Evolutionary conservation across 2,113 vertebrate species (phyloP), one percentile per base, ranked within the genome.

Genomic region (Oncorhynchus kisutch): DNA sequence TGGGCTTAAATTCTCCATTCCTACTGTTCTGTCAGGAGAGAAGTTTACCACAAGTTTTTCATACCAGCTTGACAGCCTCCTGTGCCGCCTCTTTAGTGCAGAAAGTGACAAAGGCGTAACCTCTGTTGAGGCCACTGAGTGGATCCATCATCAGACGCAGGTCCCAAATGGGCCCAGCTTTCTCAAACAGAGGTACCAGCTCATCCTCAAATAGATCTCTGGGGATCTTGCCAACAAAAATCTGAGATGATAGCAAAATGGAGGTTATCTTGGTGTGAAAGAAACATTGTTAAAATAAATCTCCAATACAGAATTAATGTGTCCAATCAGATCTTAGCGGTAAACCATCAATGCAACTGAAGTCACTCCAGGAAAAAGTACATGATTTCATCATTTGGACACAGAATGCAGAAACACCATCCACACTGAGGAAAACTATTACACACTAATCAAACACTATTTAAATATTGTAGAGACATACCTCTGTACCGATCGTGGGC

Each of bases 21-120:
- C 16, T 22, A 49, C n/a, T 0, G 1, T 65, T 49, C 48, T 31
- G 67, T 45, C 31, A 39, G 31, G 67, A 68, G 29, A 27, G 67
- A 68, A 7, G 12, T 66, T 29, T 14, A 49, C 62, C 62, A 66
- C 60, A 49, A 48, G 14, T 49, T 16, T 22, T 25, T 49, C 96
- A 81, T 93, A 99, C 97, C 95, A 97, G 86, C 92, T 98, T 99
- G 86, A 99, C 97, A 92, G 97, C 97, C 91, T 99, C 96, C 91
- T 98, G 97, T 85, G 98, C 97, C 88, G 98, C 96, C 85, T 99
- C 97, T 95, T 99, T 99, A 94, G 95, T 98, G 96, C 98, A 99
- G 93, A 99, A 99, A 85, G 98, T 99, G 92, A 99, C 96, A 93
- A 99, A 99, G 90, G 98, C 98, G 85, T 99, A 99, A 91, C 98